A percentile compares a stretch with the other conserved stretches of the same genome.
Conservation (phyloP, 2,888 invertebrate species). For the Caenorhabditis panamensis region DNA sequence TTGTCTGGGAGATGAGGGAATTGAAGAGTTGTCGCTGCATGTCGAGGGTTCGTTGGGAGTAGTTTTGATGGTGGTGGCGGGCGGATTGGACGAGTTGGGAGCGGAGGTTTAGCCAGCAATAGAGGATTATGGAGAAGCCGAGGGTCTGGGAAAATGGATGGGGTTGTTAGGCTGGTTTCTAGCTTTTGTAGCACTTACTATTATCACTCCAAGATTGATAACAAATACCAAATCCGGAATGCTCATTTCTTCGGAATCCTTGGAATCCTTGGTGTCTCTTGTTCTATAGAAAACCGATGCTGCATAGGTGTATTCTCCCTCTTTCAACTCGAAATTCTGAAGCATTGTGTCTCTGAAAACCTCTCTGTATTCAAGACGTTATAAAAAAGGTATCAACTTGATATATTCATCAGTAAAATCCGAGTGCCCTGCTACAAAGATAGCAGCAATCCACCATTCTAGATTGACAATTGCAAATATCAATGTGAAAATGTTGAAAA, state of each 20-base stretch:
- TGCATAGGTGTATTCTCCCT: slow-evolving; percentile 22
- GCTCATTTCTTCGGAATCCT: neutral
- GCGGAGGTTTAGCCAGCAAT: slow-evolving; percentile 23
- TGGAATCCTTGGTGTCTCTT: too few relatives aligned
- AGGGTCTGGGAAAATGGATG: neutral
- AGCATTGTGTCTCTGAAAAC: slow-evolving; percentile 39
- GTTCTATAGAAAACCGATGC: slow-evolving; percentile 21
- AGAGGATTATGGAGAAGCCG: slow-evolving; percentile 27
- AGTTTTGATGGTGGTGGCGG: slow-evolving; percentile 7
- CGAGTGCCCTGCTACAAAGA: slow-evolving; percentile 8
- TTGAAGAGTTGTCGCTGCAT: slow-evolving; percentile 47
- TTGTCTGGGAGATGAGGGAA: slow-evolving; percentile 29
- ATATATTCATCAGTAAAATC: slow-evolving; percentile 14
- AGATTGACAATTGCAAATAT: slow-evolving; percentile 1
- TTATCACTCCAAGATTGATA: slow-evolving; percentile 10
- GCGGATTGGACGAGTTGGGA: slow-evolving; percentile 6
- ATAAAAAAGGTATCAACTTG: too few relatives aligned
- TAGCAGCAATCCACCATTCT: slow-evolving; percentile 22
- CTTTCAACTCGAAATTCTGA: neutral
- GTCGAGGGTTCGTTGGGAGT: slow-evolving; percentile 25
- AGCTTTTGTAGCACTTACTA: slow-evolving; percentile 11
- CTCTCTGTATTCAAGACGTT: too few relatives aligned
- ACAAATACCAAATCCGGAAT: slow-evolving; percentile 20
- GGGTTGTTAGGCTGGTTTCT: neutral
- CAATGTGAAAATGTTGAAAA: neutral